A percentile compares a stretch with the other conserved stretches of the same genome.
phyloP scores from a whole-genome alignment of 2,113 vertebrate genomes.

The Oriolus oriolus region DNA sequence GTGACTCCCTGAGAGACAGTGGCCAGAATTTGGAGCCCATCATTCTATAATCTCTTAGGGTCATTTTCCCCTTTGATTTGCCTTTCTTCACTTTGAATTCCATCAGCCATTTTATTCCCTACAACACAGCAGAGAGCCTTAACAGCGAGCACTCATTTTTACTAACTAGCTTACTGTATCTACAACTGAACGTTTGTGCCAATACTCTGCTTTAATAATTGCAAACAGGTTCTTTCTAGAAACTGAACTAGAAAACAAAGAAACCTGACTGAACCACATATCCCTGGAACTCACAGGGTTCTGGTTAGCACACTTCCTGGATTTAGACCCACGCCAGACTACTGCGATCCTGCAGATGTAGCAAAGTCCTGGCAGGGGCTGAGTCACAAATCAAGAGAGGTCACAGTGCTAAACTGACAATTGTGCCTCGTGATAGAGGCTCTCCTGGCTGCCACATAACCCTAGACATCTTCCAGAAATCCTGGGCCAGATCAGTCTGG shows the following conservation, averaged over 20 bases:
- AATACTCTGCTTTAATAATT: background rate
- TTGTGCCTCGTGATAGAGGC: background rate
- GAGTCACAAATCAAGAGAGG: background rate
- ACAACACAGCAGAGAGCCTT: background rate
- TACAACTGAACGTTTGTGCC: background rate
- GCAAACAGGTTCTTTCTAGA: background rate
- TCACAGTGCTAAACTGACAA: background rate
- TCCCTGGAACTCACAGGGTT: background rate
- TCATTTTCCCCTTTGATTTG: background rate
- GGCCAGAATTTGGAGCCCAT: background rate
- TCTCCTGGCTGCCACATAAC: background rate
- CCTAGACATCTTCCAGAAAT: background rate
- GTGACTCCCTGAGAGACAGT: background rate
- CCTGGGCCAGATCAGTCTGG: background rate
- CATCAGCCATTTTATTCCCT: background rate
- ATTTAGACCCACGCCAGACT: background rate
- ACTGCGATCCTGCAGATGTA: background rate
- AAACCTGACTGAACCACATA: background rate
- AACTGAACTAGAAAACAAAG: background rate
- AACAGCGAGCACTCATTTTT: background rate
- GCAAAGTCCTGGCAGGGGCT: background rate
- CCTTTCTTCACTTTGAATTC: background rate
- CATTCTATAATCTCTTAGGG: background rate
- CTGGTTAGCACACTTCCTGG: background rate
- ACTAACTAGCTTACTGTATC: background rate